Conservation (phyloP, 1,140 invertebrate genomes). For the Drosophila sucinea region DNA sequence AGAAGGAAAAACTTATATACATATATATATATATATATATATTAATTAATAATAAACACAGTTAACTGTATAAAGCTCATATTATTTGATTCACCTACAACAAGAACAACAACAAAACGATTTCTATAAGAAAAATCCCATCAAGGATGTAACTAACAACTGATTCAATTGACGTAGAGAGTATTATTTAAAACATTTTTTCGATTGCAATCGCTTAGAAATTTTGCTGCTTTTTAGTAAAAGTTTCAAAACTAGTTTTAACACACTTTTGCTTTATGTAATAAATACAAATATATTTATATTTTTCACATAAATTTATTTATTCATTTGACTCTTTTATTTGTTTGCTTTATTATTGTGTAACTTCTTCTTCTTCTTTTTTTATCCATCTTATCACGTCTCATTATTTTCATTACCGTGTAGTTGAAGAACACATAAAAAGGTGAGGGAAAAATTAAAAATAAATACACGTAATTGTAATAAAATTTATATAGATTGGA, state of each 20-base stretch:
- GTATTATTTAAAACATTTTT: conserved; percentile 58
- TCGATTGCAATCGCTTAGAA: conserved; percentile 37
- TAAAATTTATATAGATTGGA: conserved; percentile 57
- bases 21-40: conserved; percentile 39
- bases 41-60: conserved; percentile 37
- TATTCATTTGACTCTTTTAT: conserved; percentile 27
- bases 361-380: not conserved
- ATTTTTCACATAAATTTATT: conserved; percentile 43
- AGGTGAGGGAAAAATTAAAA: not conserved
- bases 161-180: conserved; percentile 40
- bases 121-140: conserved; percentile 58
- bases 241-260: conserved; percentile 61
- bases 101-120: conserved; percentile 24
- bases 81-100: conserved; percentile 44
- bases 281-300: conserved; percentile 57
- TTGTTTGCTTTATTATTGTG: conserved; percentile 11
- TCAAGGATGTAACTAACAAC: conserved; percentile 24
- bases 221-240: conserved; percentile 62
- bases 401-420: conserved; percentile 44
- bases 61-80: conserved; percentile 53
- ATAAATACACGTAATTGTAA: conserved; percentile 49
- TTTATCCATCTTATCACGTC: conserved; percentile 24
- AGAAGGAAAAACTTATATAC: conserved; percentile 23
- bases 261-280: conserved; percentile 57
- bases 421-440: conserved; percentile 50